Conservation (phyloP, 2,797 vertebrate species). For the Oryzias sinensis region DNA sequence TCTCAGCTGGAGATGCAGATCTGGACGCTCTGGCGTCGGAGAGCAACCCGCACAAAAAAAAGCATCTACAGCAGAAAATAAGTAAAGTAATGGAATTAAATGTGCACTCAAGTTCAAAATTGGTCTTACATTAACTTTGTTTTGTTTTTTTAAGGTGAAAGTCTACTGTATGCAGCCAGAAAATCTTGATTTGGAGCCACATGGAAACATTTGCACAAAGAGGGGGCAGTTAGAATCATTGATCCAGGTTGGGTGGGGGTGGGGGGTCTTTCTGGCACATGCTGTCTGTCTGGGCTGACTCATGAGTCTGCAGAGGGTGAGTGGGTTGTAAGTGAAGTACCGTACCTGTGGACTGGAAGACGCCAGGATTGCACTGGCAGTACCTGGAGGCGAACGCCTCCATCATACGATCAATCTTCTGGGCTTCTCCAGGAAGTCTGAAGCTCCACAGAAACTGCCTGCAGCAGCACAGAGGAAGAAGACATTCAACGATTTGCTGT, state of each 20-base stretch:
- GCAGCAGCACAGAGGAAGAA: constrained; percentile 32
- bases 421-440: constrained; percentile 90
- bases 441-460: constrained; percentile 98
- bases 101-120: neutral
- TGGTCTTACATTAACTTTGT: constrained; percentile 2
- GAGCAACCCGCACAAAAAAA: constrained; percentile 15
- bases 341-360: constrained; percentile 98
- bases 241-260: constrained; percentile 40
- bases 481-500: neutral
- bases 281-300: constrained; percentile 41
- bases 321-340: constrained; percentile 54
- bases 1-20: constrained; percentile 42
- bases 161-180: neutral
- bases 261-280: constrained; percentile 35
- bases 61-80: constrained; percentile 12
- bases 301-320: constrained; percentile 24
- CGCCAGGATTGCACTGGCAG: constrained; percentile 95
- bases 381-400: constrained; percentile 95
- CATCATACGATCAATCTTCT: constrained; percentile 98
- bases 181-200: too few relatives aligned
- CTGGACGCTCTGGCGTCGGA: constrained; percentile 36
- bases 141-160: constrained; percentile 6
- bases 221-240: constrained; percentile 31
- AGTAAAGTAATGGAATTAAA: neutral
- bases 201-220: too few relatives aligned